phyloP scores from a whole-genome alignment of 1,140 invertebrate species.

The Battus philenor region DNA sequence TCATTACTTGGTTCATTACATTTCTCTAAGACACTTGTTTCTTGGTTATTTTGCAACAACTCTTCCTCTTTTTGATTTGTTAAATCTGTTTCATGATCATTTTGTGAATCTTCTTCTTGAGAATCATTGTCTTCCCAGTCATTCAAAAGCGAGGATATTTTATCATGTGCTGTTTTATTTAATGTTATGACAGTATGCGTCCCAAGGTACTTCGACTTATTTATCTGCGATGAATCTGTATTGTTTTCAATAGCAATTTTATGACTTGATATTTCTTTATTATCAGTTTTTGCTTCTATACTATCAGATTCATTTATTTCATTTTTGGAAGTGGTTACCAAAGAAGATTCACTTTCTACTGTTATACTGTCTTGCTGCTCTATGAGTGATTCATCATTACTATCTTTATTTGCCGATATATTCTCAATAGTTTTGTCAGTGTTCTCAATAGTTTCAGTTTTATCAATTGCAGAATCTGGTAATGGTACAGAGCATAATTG shows the following conservation, averaged over 20 bases:
- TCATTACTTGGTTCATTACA: constrained; percentile 33
- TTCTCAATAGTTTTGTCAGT: no score
- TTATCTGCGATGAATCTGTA: constrained; percentile 4
- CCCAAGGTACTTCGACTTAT: constrained; percentile 3
- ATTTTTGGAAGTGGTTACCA: neutral
- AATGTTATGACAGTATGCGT: constrained; percentile 14
- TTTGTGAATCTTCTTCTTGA: constrained; percentile 37
- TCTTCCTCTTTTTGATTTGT: neutral
- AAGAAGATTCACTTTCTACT: no score
- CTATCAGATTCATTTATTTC: neutral
- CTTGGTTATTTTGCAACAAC: neutral
- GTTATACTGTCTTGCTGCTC: no score
- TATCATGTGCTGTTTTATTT: constrained; percentile 33
- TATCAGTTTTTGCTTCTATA: constrained; percentile 10
- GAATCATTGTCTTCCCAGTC: constrained; percentile 75
- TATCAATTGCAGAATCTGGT: no score
- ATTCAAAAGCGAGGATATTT: constrained; percentile 66
- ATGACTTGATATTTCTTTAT: constrained; percentile 10
- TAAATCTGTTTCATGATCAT: constrained; percentile 12
- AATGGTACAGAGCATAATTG: no score
- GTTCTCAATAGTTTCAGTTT: no score
- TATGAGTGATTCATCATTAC: neutral
- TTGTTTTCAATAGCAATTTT: constrained; percentile 3
- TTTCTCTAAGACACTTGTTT: constrained; percentile 8
- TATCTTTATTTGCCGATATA: no score